Percentiles rank a stretch among this genome's conserved stretches.
These are phyloP conservation scores for Ylistrum balloti DNA, from an alignment of 1,140 invertebrate species.

Conservation along the genomic window DNA sequence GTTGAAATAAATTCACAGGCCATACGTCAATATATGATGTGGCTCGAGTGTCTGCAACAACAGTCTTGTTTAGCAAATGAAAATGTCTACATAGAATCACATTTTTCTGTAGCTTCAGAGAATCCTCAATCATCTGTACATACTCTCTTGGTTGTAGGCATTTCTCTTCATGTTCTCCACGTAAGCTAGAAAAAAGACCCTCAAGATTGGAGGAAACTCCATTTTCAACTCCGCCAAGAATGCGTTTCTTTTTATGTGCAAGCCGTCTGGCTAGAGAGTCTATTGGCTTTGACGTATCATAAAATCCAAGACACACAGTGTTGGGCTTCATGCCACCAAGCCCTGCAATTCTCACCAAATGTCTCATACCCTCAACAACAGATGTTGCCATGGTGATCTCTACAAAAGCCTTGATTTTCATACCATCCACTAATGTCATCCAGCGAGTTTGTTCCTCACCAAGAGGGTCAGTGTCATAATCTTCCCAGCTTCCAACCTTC, in stretches of 20 bases:
- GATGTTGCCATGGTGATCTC: slow-evolving; percentile 94
- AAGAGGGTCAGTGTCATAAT: slow-evolving; percentile 70
- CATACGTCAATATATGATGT: slow-evolving; percentile 95
- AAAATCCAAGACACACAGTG: slow-evolving; percentile 93
- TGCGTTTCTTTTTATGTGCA: slow-evolving; percentile 49
- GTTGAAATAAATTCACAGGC: slow-evolving; percentile 86
- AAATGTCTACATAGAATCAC: slow-evolving; percentile 96
- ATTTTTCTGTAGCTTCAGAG: slow-evolving; percentile 95
- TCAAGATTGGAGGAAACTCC: slow-evolving; percentile 61
- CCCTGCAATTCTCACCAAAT: slow-evolving; percentile 95
- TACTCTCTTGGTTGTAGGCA: slow-evolving; percentile 87
- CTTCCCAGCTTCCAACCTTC: slow-evolving; percentile 79
- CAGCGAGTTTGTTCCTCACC: slow-evolving; percentile 91
- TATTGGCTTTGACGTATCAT: slow-evolving; percentile 82
- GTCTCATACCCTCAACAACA: slow-evolving; percentile 94
- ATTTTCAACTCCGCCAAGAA: slow-evolving; percentile 57
- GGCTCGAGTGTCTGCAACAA: slow-evolving; percentile 69
- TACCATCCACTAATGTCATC: slow-evolving; percentile 93
- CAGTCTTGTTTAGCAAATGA: slow-evolving; percentile 87
- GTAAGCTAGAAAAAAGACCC: slow-evolving; percentile 70
- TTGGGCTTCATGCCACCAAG: slow-evolving; percentile 99
- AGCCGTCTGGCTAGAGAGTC: slow-evolving; percentile 71
- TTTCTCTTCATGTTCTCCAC: slow-evolving; percentile 75
- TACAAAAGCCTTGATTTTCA: slow-evolving; percentile 98
- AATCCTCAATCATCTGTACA: slow-evolving; percentile 93